A percentile compares a stretch with the other conserved stretches of the same genome.
Evolutionary conservation across 1,140 invertebrate species (phyloP).

Genomic region (Drosophila eugracilis): DNA sequence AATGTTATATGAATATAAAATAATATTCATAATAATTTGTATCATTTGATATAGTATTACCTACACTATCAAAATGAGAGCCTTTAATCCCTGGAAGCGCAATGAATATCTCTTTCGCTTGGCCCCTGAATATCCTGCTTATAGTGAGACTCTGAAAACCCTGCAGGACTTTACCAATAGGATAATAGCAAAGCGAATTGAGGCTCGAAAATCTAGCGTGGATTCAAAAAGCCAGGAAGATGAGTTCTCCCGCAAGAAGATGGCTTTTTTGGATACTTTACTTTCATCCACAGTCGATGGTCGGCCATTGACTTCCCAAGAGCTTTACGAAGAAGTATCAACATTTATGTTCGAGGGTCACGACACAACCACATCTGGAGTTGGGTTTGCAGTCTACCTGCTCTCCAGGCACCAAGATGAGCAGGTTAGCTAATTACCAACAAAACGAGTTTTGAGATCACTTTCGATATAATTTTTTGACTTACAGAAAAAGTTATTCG

Average conservation of each 20-base stretch:
- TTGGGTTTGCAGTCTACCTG: constrained; percentile 77
- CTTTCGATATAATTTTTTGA: no score
- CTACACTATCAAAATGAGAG: constrained; percentile 68
- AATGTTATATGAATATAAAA: background rate
- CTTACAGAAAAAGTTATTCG: constrained; percentile 85
- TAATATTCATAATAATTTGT: background rate
- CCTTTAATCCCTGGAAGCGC: constrained; percentile 63
- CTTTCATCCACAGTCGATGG: constrained; percentile 85
- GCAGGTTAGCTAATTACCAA: constrained; percentile 56
- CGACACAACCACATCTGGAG: constrained; percentile 84
- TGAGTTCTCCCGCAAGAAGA: constrained; percentile 66
- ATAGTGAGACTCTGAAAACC: constrained; percentile 46
- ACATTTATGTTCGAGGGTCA: constrained; percentile 90
- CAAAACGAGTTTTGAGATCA: background rate
- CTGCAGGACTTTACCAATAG: constrained; percentile 74
- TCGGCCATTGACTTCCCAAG: constrained; percentile 87
- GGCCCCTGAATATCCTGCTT: constrained; percentile 44
- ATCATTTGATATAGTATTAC: constrained; percentile 48
- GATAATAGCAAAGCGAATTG: constrained; percentile 68
- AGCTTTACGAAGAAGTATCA: constrained; percentile 90
- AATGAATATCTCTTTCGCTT: constrained; percentile 40
- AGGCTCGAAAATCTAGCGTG: constrained; percentile 16
- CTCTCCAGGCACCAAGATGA: constrained; percentile 78
- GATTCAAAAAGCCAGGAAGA: background rate
- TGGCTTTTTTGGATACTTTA: constrained; percentile 75